Base-by-base conservation (phyloP, 2,888 invertebrate genomes). In the Polymixis lichenea region DNA sequence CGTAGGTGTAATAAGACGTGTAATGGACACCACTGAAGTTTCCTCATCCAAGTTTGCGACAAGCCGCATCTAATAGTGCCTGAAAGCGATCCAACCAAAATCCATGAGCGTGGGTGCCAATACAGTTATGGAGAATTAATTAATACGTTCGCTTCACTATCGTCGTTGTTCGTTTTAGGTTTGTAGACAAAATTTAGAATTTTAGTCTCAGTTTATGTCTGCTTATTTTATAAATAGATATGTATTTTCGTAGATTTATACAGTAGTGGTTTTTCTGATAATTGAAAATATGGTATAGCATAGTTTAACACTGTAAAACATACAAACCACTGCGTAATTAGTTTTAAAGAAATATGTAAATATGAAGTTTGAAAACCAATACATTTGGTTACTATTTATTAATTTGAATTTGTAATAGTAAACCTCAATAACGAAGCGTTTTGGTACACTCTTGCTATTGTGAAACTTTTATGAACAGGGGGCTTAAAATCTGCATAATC, bases 21-120 rank as follows among this genome's bases (percentile, higher is more conserved):
- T 92, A 93, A 92, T 92, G 93, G 92, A 92, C 92, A 91, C 88
- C 88, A 89, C 87, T 87, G 88, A 95, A 95, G 93, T 95, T 95
- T 95, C 91, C 93, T 93, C 93, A 95, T 95, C 93, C 92, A 95
- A 95, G 94, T 95, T 95, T 92, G 89, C 82, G 83, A 86, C 90
- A 80, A 89, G 87, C 91, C 86, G 90, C 88, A 89, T 90, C 90
- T 92, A 93, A 93, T 93, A 91, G 89, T 87, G 89, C 89, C 90
- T 89, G 90, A 91, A 91, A 91, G 89, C 91, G 90, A 91, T 92
- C 91, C 86, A 89, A 85, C 85, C 80, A 86, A 88, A 88, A 86
- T 80, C 76, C 71, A 84, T 78, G 75, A 82, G 55, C 70, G 60
- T 67, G 80, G 75, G 56, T 73, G 70, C 65, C 66, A 55, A 74